phyloP scores from a whole-genome alignment of 2,888 invertebrate genomes.

The Oligia fasciuncula region DNA sequence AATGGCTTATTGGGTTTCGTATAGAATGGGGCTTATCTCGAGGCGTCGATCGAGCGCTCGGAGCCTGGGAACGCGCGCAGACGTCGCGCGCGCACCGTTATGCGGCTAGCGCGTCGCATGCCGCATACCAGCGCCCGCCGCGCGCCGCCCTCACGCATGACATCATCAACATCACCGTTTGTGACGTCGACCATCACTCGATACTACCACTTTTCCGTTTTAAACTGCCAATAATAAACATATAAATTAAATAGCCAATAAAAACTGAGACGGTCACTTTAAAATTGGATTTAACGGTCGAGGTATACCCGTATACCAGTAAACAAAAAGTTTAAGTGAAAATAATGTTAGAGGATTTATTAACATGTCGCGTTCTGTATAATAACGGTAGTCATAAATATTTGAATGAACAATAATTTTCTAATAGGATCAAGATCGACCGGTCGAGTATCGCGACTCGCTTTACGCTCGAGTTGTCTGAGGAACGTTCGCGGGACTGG shows the following conservation, averaged over 20 bases:
- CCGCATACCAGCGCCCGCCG: slow-evolving; percentile 63
- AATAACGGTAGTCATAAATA: slow-evolving; percentile 29
- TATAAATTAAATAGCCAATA: slow-evolving; percentile 68
- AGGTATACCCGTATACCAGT: slow-evolving; percentile 59
- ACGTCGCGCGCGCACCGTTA: slow-evolving; percentile 78
- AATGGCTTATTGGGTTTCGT: slow-evolving; percentile 89
- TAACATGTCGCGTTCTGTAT: slow-evolving; percentile 43
- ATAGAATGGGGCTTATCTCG: slow-evolving; percentile 85
- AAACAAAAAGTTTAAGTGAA: slow-evolving; percentile 54
- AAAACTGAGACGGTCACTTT: slow-evolving; percentile 64
- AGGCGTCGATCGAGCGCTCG: slow-evolving; percentile 79
- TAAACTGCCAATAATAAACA: slow-evolving; percentile 66
- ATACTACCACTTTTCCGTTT: slow-evolving; percentile 64
- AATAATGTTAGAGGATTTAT: slow-evolving; percentile 63
- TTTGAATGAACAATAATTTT: slow-evolving; percentile 36
- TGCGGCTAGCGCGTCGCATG: slow-evolving; percentile 65
- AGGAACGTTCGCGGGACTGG: slow-evolving; percentile 21
- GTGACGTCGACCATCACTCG: slow-evolving; percentile 71
- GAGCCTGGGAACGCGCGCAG: slow-evolving; percentile 81
- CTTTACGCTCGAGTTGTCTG: slow-evolving; percentile 51
- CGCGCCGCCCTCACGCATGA: slow-evolving; percentile 69
- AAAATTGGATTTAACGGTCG: slow-evolving; percentile 62
- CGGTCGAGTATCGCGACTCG: slow-evolving; percentile 24
- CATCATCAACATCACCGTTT: slow-evolving; percentile 71
- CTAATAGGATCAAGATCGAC: slow-evolving; percentile 44